Evolutionary conservation across 2,797 vertebrate genomes (phyloP).

Genomic region (Borostomias antarcticus): DNA sequence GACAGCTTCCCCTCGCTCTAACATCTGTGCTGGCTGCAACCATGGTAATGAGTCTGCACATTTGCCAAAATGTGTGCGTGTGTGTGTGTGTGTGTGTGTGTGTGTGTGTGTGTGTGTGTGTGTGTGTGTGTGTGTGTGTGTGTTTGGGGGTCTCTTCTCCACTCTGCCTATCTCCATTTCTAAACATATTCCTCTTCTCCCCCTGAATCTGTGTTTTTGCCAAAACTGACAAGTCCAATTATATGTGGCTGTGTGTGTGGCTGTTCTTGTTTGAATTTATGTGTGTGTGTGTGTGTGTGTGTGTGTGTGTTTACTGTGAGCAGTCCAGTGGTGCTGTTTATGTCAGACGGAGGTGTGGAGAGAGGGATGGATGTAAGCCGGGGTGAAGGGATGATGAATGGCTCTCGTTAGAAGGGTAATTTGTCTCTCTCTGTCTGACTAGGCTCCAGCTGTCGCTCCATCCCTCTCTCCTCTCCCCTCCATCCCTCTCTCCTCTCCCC

Average conservation of each 20-base stretch:
- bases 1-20: conserved; percentile 77
- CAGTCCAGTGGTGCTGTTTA: conserved; percentile 55
- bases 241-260: conserved; percentile 48
- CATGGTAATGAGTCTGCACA: conserved; percentile 73
- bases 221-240: no score
- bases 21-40: conserved; percentile 79
- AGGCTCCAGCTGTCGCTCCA: conserved; percentile 84
- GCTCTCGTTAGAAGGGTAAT: conserved; percentile 85
- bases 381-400: conserved; percentile 82
- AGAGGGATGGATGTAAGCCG: conserved; percentile 24
- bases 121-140: background rate
- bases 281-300: background rate
- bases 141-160: no score
- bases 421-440: conserved; percentile 86
- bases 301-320: background rate
- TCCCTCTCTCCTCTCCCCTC: conserved; percentile 56
- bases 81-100: conserved; percentile 7
- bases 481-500: conserved; percentile 42
- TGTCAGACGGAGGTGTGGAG: conserved; percentile 38
- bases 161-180: no score
- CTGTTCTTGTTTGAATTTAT: no score
- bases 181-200: no score
- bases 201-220: no score
- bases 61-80: conserved; percentile 67
- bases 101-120: conserved; percentile 3